Conservation (phyloP, 2,797 vertebrate species). For the Amblyraja radiata region DNA sequence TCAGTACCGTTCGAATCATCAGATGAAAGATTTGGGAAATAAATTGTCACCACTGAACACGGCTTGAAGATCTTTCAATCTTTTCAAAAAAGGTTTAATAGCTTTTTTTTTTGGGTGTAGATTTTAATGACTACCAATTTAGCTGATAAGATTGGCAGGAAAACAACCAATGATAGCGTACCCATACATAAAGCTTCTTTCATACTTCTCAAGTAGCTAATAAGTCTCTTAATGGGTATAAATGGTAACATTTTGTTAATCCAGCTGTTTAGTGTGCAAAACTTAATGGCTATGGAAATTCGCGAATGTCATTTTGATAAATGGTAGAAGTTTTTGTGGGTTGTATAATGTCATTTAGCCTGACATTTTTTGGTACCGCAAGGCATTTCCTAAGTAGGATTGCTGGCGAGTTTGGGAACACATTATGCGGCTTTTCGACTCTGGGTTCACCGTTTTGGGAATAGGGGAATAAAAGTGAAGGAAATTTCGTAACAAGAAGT, state of each 20-base stretch:
- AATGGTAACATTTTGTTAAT: slow-evolving; percentile 27
- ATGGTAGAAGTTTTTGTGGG: background rate
- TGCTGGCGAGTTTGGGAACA: background rate
- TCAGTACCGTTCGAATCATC: slow-evolving; percentile 15
- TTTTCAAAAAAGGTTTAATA: slow-evolving; percentile 10
- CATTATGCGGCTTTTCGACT: too few species aligned
- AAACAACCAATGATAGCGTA: background rate
- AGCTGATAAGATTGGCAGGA: background rate
- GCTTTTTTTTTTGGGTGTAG: background rate
- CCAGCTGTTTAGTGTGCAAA: background rate
- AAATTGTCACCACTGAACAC: slow-evolving; percentile 2
- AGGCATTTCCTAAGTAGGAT: background rate
- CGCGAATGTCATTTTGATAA: background rate
- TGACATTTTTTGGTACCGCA: background rate
- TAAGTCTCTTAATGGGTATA: background rate
- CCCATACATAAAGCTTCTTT: slow-evolving; percentile 14
- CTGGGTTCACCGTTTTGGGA: background rate
- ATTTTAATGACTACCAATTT: slow-evolving; percentile 12
- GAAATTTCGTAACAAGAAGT: background rate
- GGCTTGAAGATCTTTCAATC: background rate
- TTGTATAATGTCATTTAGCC: background rate
- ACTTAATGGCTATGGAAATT: background rate
- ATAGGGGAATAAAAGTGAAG: background rate
- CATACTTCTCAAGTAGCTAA: background rate
- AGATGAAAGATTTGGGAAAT: slow-evolving; percentile 23